These are phyloP conservation scores for Anarrhichthys ocellatus DNA, from an alignment of 2,113 vertebrate species.

Conservation along the genomic window DNA sequence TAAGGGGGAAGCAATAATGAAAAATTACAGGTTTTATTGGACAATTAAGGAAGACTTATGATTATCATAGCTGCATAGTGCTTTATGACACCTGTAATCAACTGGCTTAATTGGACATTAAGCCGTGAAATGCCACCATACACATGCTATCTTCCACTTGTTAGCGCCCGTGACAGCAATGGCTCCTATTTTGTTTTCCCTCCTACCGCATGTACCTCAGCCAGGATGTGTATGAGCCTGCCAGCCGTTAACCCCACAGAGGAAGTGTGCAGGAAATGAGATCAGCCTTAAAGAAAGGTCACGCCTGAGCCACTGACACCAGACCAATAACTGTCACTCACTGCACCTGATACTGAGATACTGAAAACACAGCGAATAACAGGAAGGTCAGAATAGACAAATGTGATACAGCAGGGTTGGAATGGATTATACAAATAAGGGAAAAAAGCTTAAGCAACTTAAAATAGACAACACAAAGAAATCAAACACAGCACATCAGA, in stretches of 20 bases:
- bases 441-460: neutral
- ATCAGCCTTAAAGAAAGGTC: slow-evolving; percentile 78
- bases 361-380: slow-evolving; percentile 63
- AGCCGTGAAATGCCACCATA: slow-evolving; percentile 28
- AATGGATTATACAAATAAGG: slow-evolving; percentile 9
- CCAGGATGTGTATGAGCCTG: slow-evolving; percentile 63
- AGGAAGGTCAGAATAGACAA: slow-evolving; percentile 60
- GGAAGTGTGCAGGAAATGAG: slow-evolving; percentile 83
- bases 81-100: slow-evolving; percentile 29
- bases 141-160: slow-evolving; percentile 42
- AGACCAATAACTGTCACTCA: slow-evolving; percentile 82
- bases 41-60: slow-evolving; percentile 32
- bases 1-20: neutral
- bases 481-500: neutral
- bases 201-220: slow-evolving; percentile 45
- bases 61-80: slow-evolving; percentile 12
- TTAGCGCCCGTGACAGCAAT: slow-evolving; percentile 41
- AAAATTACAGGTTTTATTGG: neutral
- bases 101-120: slow-evolving; percentile 26
- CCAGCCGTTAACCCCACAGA: slow-evolving; percentile 76
- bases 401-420: neutral
- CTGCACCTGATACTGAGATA: slow-evolving; percentile 71
- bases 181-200: slow-evolving; percentile 53
- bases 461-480: slow-evolving; percentile 4
- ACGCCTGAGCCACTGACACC: slow-evolving; percentile 77